Base-by-base conservation (phyloP, 2,888 invertebrate species). In the Saturnia pavonia region DNA sequence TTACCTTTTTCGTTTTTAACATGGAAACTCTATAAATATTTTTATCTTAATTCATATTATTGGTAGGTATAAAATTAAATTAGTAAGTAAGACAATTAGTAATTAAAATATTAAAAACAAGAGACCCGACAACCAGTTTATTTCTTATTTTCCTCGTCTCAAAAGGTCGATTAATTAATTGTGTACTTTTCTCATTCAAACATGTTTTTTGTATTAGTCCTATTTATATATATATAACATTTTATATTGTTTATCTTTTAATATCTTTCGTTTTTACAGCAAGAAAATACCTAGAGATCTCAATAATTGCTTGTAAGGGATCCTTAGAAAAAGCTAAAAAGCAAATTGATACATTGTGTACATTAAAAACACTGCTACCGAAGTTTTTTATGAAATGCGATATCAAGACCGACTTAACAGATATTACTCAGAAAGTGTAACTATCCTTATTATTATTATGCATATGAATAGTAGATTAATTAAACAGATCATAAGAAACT, bases 311-410 rank as follows among this genome's bases (percentile, higher is more conserved):
- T 1, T 74, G 77, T 68, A 87, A 87, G 67, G 85, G 87, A 0
- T 87, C 86, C 0, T 72, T 88, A 7, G 87, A 88, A 71, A 76
- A 80, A 54, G 76, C 84, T 0, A 88, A 88, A 70, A 63, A 22
- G 16, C 80, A 78, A n/a, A 70, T 86, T 19, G 87, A 87, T 69
- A 83, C 75, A 66, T 66, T 81, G 6, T 85, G 83, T 70, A 84
- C 87, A 0, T 45, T 79, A 3, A 80, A 79, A 69, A 84, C 81
- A 1, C 71, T 82, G 16, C 71, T 79, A 66, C 84, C 86, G 0
- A 72, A 77, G 1, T 81, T 78, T 54, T 83, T 82, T 69, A 42
- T 71, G 7, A 67, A 74, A 11, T 68, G 71, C 1, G 70, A 74
- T n/a, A 14, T 77, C 0, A 74, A 70, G 63, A 45, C 71, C 67